Percentiles rank a stretch among this genome's conserved stretches.
Conservation (phyloP, 2,888 invertebrate genomes). For the Erpobdella octoculata region DNA sequence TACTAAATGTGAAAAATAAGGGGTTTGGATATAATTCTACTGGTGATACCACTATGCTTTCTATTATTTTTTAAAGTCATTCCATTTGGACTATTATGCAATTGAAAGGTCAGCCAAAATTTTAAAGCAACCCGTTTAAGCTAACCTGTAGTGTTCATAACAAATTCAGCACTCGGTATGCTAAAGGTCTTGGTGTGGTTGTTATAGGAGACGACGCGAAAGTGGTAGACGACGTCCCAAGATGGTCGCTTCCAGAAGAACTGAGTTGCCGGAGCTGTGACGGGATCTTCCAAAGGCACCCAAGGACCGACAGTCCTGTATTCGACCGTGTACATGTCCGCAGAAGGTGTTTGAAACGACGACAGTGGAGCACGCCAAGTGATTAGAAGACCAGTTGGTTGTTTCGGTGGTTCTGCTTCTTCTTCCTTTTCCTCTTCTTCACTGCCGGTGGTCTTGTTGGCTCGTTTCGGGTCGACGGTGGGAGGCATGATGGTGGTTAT, state of each 20-base stretch:
- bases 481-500: conserved; percentile 10
- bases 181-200: not conserved
- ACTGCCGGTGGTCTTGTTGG: conserved; percentile 17
- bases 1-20: too few species aligned
- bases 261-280: conserved; percentile 6
- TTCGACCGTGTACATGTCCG: conserved; percentile 19
- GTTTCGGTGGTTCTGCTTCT: not conserved
- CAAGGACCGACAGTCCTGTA: conserved; percentile 17
- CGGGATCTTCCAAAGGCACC: conserved; percentile 18
- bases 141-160: conserved; percentile 22
- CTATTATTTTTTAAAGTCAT: too few species aligned
- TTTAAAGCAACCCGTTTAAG: not conserved
- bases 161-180: not conserved
- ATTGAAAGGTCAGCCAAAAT: too few species aligned
- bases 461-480: not conserved
- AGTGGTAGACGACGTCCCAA: conserved; percentile 18
- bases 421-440: not conserved
- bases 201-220: conserved; percentile 19
- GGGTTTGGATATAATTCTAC: too few species aligned
- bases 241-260: conserved; percentile 17
- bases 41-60: too few species aligned
- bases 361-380: conserved; percentile 13
- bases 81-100: too few species aligned
- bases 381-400: not conserved
- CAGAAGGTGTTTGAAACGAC: not conserved